Evolutionary conservation across 1,140 invertebrate species (phyloP).

Genomic region (Drosophila persimilis): DNA sequence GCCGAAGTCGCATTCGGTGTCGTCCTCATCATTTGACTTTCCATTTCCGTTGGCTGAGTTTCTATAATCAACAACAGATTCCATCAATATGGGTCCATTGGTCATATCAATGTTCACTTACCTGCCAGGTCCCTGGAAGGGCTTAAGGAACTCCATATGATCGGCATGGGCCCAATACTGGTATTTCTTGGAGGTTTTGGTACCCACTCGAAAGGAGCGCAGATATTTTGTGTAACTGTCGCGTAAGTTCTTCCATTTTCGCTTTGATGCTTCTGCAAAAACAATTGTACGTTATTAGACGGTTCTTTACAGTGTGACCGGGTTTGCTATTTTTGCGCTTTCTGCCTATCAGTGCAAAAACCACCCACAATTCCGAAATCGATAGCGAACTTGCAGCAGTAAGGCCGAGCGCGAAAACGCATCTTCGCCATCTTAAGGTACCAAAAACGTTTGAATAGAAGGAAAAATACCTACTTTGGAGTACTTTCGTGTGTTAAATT

Average conservation of each 20-base stretch:
- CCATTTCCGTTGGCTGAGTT: constrained; percentile 69
- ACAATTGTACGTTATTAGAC: not conserved
- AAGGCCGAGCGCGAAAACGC: too few relatives aligned
- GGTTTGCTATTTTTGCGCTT: not conserved
- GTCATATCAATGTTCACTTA: constrained; percentile 11
- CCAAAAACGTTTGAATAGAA: too few relatives aligned
- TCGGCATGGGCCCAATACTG: constrained; percentile 82
- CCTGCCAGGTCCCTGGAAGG: constrained; percentile 80
- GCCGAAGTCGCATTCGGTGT: constrained; percentile 78
- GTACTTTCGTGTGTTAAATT: too few relatives aligned
- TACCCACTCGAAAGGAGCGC: constrained; percentile 79
- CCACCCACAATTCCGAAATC: too few relatives aligned
- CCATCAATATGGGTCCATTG: not conserved
- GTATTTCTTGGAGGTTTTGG: constrained; percentile 82
- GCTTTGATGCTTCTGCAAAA: constrained; percentile 77
- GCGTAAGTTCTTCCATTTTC: constrained; percentile 82
- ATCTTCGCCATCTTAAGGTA: too few relatives aligned
- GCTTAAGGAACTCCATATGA: constrained; percentile 81
- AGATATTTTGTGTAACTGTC: constrained; percentile 82
- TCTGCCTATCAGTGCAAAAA: too few relatives aligned
- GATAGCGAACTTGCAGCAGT: too few relatives aligned
- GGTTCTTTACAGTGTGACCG: too few relatives aligned
- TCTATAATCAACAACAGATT: constrained; percentile 15
- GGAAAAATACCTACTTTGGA: too few relatives aligned
- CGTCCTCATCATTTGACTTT: constrained; percentile 76